Conservation (phyloP, 2,797 vertebrate genomes). For the Hypotaenidia philippensis region DNA sequence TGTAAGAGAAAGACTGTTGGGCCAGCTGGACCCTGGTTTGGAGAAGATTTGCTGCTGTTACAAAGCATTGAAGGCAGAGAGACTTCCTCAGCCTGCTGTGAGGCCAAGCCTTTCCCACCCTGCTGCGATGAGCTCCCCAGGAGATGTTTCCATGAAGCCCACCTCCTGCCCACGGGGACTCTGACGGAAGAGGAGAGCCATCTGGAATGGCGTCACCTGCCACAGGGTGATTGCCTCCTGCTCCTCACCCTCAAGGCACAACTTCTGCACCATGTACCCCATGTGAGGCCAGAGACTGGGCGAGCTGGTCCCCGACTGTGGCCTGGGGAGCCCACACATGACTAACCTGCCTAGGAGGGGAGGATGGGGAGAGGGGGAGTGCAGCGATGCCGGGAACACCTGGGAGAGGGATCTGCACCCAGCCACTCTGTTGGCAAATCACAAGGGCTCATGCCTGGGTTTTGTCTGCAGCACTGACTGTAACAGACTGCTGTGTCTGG, state of each 20-base stretch:
- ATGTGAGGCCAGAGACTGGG: neutral
- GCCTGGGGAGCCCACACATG: neutral
- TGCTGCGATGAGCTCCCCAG: neutral
- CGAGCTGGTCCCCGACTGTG: fast-evolving
- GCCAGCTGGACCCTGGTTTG: neutral
- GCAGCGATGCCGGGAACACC: neutral
- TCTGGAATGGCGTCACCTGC: neutral
- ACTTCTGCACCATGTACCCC: fast-evolving
- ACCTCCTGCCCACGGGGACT: neutral
- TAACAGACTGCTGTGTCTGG: neutral
- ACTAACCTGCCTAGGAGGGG: neutral
- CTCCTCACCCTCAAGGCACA: neutral
- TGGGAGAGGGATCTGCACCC: neutral
- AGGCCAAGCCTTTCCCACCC: neutral
- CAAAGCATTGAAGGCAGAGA: neutral
- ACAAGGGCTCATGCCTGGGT: neutral
- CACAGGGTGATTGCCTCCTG: neutral
- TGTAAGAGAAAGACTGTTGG: neutral
- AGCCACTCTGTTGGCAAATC: neutral
- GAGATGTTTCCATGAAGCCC: fast-evolving
- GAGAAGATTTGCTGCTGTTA: neutral
- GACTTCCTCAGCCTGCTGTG: fast-evolving
- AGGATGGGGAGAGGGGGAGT: no score
- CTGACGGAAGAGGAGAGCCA: neutral
- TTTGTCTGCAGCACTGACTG: neutral